Evolutionary conservation across 2,113 vertebrate species (phyloP).

Genomic region (Nycticebus coucang): DNA sequence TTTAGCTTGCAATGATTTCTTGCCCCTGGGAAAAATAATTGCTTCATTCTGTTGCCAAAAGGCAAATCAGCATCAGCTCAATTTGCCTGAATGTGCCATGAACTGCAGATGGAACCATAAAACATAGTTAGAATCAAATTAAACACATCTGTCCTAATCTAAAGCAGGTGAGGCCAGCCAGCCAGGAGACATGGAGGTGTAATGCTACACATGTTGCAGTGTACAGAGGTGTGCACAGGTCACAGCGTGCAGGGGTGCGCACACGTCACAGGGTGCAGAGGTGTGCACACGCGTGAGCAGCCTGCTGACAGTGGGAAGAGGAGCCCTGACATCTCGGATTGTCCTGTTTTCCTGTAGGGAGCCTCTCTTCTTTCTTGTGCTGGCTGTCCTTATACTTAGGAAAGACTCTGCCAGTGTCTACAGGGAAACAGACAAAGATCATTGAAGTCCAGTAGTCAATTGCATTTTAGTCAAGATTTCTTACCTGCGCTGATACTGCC

Average conservation of each 20-base stretch:
- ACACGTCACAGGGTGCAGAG: neutral
- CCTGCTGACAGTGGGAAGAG: neutral
- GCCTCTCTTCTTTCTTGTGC: neutral
- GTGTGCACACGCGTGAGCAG: neutral
- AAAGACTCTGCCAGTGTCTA: neutral
- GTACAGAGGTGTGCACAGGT: neutral
- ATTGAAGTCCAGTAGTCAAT: neutral
- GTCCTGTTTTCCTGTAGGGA: neutral
- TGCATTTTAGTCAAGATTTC: constrained; percentile 44
- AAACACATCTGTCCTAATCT: constrained; percentile 73
- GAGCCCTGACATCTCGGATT: neutral
- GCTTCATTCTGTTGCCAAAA: constrained; percentile 71
- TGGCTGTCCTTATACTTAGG: neutral
- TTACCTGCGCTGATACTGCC: neutral
- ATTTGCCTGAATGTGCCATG: constrained; percentile 70
- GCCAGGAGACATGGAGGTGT: constrained; percentile 54
- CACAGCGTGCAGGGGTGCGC: neutral
- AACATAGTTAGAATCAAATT: constrained; percentile 70
- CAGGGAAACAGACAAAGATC: neutral
- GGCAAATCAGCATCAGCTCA: constrained; percentile 72
- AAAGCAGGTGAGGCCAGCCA: constrained; percentile 54
- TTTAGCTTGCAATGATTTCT: constrained; percentile 68
- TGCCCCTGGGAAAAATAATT: constrained; percentile 73
- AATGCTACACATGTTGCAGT: neutral
- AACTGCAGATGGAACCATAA: constrained; percentile 67